phyloP scores from a whole-genome alignment of 2,888 invertebrate species.

The Plebejus argus region DNA sequence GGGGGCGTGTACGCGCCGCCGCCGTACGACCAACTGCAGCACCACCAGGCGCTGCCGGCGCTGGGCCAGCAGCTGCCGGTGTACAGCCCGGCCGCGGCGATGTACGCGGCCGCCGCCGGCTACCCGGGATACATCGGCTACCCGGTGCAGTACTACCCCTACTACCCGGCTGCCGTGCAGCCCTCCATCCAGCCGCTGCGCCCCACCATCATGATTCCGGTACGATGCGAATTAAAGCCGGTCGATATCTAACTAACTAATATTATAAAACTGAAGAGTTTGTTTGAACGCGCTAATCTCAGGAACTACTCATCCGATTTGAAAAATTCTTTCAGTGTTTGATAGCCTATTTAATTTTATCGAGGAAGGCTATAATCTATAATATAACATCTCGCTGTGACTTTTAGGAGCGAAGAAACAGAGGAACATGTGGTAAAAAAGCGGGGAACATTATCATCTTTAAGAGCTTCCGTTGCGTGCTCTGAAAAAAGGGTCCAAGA shows the following conservation, averaged over 20 bases:
- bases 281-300: no score
- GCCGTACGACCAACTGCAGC: slow-evolving; percentile 86
- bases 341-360: no score
- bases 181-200: slow-evolving; percentile 83
- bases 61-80: slow-evolving; percentile 79
- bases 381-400: no score
- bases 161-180: slow-evolving; percentile 85
- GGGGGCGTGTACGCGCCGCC: slow-evolving; percentile 83
- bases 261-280: no score
- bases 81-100: slow-evolving; percentile 86
- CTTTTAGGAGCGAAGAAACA: no score
- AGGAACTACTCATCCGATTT: no score
- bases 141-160: slow-evolving; percentile 87
- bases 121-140: slow-evolving; percentile 88
- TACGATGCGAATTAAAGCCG: slow-evolving; percentile 60
- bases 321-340: no score
- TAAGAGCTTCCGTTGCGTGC: no score
- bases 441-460: no score
- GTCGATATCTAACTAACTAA: background rate
- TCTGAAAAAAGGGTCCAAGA: no score
- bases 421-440: no score
- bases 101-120: slow-evolving; percentile 84
- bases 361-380: no score
- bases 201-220: slow-evolving; percentile 90
- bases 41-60: slow-evolving; percentile 72